phyloP scores from a whole-genome alignment of 2,888 invertebrate genomes.

The Rhorus exstirpatorius region DNA sequence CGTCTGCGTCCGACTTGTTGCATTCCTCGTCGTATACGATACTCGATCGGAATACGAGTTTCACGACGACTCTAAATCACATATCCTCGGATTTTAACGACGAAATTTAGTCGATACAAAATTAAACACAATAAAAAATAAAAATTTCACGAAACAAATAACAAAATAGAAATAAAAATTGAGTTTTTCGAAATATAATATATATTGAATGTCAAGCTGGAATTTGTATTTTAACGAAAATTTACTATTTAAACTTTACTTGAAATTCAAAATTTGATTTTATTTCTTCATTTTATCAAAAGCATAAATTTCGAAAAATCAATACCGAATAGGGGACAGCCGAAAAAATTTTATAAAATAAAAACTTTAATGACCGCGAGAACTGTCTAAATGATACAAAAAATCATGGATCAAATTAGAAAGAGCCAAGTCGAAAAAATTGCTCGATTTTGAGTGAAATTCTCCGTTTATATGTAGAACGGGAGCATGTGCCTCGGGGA shows the following conservation, averaged over 20 bases:
- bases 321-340: too few relatives aligned
- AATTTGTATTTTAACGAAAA: too few relatives aligned
- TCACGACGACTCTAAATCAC: conserved; percentile 23
- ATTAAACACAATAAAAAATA: not conserved
- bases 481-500: conserved; percentile 18
- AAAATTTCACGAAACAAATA: not conserved
- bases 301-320: too few relatives aligned
- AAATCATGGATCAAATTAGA: not conserved
- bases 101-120: not conserved
- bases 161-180: too few relatives aligned
- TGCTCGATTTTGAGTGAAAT: not conserved
- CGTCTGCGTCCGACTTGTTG: not conserved
- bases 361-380: too few relatives aligned
- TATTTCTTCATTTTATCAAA: too few relatives aligned
- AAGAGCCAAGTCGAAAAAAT: not conserved
- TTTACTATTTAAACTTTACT: too few relatives aligned
- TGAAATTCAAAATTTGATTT: too few relatives aligned
- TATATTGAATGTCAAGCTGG: too few relatives aligned
- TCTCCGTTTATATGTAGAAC: conserved; percentile 8
- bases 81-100: conserved; percentile 7
- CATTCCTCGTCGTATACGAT: conserved; percentile 57
- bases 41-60: conserved; percentile 48
- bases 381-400: too few relatives aligned
- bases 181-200: too few relatives aligned
- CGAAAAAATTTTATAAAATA: too few relatives aligned